Conservation (phyloP, 2,797 vertebrate species). For the Mormyrus hasselquistii region DNA sequence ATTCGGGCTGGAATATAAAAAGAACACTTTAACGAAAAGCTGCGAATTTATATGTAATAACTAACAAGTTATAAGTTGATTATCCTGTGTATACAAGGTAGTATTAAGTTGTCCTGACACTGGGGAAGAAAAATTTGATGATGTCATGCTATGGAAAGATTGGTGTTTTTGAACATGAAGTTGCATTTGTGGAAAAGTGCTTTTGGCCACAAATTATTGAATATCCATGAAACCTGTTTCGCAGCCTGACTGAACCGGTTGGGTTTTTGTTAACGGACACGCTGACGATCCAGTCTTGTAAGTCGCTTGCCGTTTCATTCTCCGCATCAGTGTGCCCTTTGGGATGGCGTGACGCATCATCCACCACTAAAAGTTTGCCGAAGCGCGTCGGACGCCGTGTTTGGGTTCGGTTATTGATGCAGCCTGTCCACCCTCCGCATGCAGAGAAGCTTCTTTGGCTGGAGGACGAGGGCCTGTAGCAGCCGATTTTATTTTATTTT, state of each 20-base stretch:
- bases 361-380: background rate
- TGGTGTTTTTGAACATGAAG: background rate
- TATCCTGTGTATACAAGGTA: constrained; percentile 5
- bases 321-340: background rate
- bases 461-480: background rate
- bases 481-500: background rate
- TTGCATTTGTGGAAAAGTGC: constrained; percentile 2
- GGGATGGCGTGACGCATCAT: background rate
- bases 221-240: background rate
- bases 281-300: background rate
- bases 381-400: background rate
- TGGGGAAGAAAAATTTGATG: background rate
- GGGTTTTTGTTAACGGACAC: background rate
- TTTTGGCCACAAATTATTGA: background rate
- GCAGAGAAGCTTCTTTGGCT: background rate
- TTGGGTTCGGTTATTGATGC: background rate
- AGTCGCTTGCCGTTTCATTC: background rate
- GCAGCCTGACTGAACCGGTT: background rate
- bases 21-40: background rate
- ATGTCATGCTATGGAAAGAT: background rate
- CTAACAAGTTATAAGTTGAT: background rate
- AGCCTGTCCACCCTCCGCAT: background rate
- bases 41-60: background rate
- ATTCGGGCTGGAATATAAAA: background rate
- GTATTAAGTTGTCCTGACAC: background rate